Evolutionary conservation across 2,888 invertebrate genomes (phyloP), one percentile per base, ranked within the genome.

Genomic region (Drosophila gaucha): DNA sequence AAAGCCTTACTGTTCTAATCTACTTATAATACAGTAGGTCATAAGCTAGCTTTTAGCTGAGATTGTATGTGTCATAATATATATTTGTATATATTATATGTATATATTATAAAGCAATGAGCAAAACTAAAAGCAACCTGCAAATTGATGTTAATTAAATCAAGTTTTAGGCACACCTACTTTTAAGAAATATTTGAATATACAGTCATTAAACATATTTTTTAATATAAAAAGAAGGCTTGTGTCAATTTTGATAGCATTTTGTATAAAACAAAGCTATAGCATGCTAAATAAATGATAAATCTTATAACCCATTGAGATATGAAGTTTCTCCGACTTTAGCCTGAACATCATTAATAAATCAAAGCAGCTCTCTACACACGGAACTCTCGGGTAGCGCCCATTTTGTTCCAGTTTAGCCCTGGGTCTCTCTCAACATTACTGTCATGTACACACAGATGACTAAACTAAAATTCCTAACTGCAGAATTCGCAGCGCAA

Each of bases 391-490:
- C 18, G 14, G 47, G 52, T 20, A 63, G 26, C 59, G 38, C 49
- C 39, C 39, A 74, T 62, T 68, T 52, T 54, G 74, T 73, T 49
- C 52, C 69, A 65, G 57, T 71, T 71, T 28, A 31, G 26, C 33
- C 33, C 20, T 50, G 38, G 38, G 24, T 49, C 59, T 16, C 10
- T 6, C 43, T 24, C 16, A 18, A 20, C 24, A 38, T 26, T 54
- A 30, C 43, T 64, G 69, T 71, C 65, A 54, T 65, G 57, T 50
- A 14, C 38, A 26, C 2, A 28, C 9, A 24, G 18, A 44, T 70
- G 70, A 70, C 70, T 72, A 24, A 24, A 59, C 67, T 66, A 36
- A 66, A 71, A 67, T 74, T 64, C 50, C 60, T 52, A 67, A 59
- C 58, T 44, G 74, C 57, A 57, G 49, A 56, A 57, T 50, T 49